Percentiles rank a stretch among this genome's conserved stretches.
Evolutionary conservation across 2,113 vertebrate genomes (phyloP).

Genomic region (Gopherus flavomarginatus): DNA sequence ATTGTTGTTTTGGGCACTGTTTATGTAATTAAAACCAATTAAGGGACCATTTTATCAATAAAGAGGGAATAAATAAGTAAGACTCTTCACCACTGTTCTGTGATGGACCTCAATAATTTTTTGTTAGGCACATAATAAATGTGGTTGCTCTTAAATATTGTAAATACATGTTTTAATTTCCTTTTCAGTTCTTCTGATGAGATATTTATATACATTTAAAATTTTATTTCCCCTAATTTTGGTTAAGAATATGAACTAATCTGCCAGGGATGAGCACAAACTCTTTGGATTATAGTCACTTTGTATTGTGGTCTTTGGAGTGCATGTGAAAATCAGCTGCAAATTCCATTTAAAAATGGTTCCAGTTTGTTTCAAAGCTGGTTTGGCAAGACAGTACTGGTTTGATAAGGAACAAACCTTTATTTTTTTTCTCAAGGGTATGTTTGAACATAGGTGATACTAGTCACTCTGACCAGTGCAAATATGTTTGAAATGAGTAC

Average conservation of each 20-base stretch:
- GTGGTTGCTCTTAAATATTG: neutral
- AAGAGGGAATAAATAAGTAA: neutral
- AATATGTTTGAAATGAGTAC: neutral
- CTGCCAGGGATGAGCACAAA: neutral
- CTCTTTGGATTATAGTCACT: accelerated
- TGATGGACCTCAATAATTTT: neutral
- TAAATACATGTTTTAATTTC: neutral
- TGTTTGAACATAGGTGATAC: neutral
- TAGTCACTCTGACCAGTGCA: neutral
- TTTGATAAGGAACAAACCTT: neutral
- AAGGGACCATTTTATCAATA: neutral
- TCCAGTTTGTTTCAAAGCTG: accelerated
- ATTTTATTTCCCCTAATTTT: neutral
- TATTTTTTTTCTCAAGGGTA: neutral
- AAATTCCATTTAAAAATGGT: neutral
- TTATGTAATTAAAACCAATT: neutral
- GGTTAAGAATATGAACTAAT: neutral
- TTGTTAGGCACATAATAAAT: neutral
- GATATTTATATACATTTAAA: neutral
- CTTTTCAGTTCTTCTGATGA: neutral
- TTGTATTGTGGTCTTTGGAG: neutral
- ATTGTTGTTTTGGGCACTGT: neutral
- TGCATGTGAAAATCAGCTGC: neutral
- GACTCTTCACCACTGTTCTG: neutral
- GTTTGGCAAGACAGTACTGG: neutral